A percentile compares a stretch with the other conserved stretches of the same genome.
Evolutionary conservation across 2,888 invertebrate genomes (phyloP).

Genomic region (Fragum whitleyi): DNA sequence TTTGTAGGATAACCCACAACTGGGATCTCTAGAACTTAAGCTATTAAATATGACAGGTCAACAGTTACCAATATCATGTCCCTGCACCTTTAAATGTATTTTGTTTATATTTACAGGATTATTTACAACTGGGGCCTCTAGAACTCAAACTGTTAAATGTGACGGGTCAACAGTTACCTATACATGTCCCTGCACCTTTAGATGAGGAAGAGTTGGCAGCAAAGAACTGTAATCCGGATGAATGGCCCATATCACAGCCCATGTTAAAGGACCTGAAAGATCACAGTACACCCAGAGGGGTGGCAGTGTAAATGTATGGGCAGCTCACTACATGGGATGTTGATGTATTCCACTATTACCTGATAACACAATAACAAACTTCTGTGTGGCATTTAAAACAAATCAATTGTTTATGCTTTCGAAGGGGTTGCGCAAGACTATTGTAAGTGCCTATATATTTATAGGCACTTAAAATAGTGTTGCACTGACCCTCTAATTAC

Average conservation of each 20-base stretch:
- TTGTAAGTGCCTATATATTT: no score
- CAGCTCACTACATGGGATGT: no score
- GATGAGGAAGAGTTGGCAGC: conserved; percentile 76
- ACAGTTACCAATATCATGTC: conserved; percentile 77
- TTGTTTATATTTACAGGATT: conserved; percentile 77
- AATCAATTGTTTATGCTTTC: no score
- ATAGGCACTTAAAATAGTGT: no score
- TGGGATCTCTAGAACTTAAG: conserved; percentile 84
- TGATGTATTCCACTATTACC: no score
- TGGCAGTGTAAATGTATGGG: conserved; percentile 27
- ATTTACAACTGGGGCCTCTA: conserved; percentile 82
- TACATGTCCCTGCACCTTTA: conserved; percentile 71
- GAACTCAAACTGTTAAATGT: conserved; percentile 83
- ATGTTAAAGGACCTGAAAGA: conserved; percentile 76
- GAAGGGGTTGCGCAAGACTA: no score
- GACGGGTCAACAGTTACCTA: conserved; percentile 77
- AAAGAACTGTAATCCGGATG: conserved; percentile 78
- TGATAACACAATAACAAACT: no score
- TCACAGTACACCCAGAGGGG: conserved; percentile 49
- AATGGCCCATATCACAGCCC: conserved; percentile 82
- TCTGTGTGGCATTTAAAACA: no score
- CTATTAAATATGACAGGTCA: conserved; percentile 80
- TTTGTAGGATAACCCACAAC: conserved; percentile 80
- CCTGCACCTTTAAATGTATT: conserved; percentile 63
- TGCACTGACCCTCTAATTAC: no score